phyloP scores from a whole-genome alignment of 2,888 invertebrate species.

The Andrena fulva region DNA sequence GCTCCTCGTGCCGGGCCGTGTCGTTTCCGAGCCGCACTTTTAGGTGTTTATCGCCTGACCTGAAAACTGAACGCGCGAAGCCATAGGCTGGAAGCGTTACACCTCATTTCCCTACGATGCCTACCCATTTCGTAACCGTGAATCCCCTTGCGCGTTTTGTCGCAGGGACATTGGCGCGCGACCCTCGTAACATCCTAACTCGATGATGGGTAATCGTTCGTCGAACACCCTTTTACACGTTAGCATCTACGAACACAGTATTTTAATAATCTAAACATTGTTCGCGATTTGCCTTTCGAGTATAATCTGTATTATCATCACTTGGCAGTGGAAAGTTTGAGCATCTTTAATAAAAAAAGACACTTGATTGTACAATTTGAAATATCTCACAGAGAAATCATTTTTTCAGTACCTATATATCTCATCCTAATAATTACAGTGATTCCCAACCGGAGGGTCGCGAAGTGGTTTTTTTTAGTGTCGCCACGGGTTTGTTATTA shows the following conservation, averaged over 20 bases:
- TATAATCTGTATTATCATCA: too few relatives aligned
- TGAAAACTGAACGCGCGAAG: constrained; percentile 50
- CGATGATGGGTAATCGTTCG: background rate
- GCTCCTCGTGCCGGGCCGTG: constrained; percentile 3
- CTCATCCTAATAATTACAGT: too few relatives aligned
- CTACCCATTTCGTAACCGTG: constrained; percentile 45
- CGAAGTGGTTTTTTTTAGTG: too few relatives aligned
- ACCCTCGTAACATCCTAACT: constrained; percentile 20
- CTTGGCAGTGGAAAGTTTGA: background rate
- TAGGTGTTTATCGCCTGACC: constrained; percentile 57
- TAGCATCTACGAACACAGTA: background rate
- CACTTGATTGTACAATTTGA: too few relatives aligned
- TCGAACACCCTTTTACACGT: background rate
- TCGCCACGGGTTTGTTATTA: too few relatives aligned
- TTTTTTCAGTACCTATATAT: background rate
- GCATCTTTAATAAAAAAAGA: background rate
- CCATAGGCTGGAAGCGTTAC: constrained; percentile 34
- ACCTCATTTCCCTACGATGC: constrained; percentile 30
- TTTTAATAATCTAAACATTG: background rate
- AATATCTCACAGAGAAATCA: background rate
- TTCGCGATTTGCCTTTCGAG: background rate
- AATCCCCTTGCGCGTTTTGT: constrained; percentile 40
- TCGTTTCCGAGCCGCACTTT: constrained; percentile 44
- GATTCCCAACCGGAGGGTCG: too few relatives aligned
- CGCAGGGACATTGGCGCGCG: constrained; percentile 2